Conservation (phyloP, 2,888 invertebrate species). For the Leucophenga montana region DNA sequence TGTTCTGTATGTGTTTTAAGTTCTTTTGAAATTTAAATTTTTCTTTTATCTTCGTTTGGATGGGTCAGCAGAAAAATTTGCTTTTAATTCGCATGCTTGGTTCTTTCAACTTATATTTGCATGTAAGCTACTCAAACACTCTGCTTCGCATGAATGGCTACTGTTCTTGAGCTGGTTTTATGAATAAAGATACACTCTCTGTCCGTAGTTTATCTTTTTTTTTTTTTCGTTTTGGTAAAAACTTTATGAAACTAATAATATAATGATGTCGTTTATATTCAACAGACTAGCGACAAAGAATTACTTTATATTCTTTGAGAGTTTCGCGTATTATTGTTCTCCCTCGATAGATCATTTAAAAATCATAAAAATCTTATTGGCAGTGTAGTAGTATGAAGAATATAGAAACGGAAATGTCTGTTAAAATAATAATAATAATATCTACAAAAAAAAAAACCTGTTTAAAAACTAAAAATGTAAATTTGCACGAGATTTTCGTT, state of each 20-base stretch:
- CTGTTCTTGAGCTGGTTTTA: conserved; percentile 10
- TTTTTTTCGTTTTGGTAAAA: not conserved
- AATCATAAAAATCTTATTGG: too few species aligned
- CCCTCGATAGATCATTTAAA: too few species aligned
- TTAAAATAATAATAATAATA: too few species aligned
- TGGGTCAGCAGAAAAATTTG: not conserved
- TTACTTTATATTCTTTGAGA: conserved; percentile 9
- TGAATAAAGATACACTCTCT: not conserved
- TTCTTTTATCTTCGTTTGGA: not conserved
- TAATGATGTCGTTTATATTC: conserved; percentile 22
- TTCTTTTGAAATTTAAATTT: conserved; percentile 22
- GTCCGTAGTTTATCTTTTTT: not conserved
- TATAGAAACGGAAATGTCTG: too few species aligned
- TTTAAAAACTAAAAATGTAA: too few species aligned
- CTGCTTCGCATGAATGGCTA: not conserved
- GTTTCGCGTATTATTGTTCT: too few species aligned
- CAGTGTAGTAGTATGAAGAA: too few species aligned
- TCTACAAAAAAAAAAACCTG: too few species aligned
- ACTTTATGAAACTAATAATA: conserved; percentile 11
- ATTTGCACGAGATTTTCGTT: too few species aligned
- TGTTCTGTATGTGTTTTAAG: conserved; percentile 2
- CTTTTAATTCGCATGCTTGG: not conserved
- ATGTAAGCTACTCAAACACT: not conserved
- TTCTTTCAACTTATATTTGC: not conserved
- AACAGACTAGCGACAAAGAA: not conserved